Evolutionary conservation across 2,113 vertebrate genomes (phyloP).

Genomic region (Chaetodon auriga): DNA sequence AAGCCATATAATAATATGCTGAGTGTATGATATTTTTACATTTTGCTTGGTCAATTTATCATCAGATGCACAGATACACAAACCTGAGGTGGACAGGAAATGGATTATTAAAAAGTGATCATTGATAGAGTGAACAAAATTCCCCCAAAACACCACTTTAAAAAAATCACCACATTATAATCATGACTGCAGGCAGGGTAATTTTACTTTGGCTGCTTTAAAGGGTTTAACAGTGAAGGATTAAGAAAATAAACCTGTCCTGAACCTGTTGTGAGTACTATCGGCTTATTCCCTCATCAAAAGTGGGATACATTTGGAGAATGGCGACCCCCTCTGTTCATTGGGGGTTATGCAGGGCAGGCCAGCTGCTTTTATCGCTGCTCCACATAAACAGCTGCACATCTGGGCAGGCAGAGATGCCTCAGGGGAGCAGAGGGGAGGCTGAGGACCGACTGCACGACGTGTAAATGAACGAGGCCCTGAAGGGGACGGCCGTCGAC

Average conservation of each 20-base stretch:
- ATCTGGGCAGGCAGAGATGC: conserved; percentile 74
- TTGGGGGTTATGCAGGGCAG: conserved; percentile 36
- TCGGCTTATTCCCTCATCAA: neutral
- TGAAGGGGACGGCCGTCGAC: conserved; percentile 68
- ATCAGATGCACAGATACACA: neutral
- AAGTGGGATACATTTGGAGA: neutral
- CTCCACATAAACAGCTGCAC: conserved; percentile 77
- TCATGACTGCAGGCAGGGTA: neutral
- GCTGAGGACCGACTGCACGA: conserved; percentile 61
- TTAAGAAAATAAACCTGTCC: neutral
- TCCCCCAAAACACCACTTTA: neutral
- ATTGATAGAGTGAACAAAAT: no score
- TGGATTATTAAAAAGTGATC: no score
- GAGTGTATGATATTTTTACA: neutral
- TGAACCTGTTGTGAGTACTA: conserved; percentile 18
- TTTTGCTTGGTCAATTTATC: neutral
- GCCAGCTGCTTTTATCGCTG: conserved; percentile 58
- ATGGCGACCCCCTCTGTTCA: conserved; percentile 54
- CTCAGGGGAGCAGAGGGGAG: conserved; percentile 67
- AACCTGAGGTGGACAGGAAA: no score
- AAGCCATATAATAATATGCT: neutral
- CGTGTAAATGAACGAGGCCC: conserved; percentile 74
- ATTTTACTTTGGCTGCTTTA: neutral
- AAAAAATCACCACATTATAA: neutral
- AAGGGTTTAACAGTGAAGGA: neutral